Base-by-base conservation (phyloP, 2,888 invertebrate genomes). In the Megaustenia siamemsis region DNA sequence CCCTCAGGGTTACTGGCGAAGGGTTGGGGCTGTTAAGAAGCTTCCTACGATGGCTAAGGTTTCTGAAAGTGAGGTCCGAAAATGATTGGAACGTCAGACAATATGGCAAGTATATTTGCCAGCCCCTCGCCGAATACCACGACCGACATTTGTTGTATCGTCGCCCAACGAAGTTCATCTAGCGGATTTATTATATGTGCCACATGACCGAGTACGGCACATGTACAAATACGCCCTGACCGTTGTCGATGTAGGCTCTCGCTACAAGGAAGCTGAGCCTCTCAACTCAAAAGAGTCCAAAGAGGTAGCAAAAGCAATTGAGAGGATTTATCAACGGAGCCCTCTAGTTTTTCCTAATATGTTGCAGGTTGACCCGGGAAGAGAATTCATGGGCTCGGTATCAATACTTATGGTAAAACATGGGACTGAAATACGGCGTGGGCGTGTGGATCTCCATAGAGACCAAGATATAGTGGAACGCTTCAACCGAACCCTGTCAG, bases 141-240 rank as follows among this genome's bases (percentile, higher is more conserved):
- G 73, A 35, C 73, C 71, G 28, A 73, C 28, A 38, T 60, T 56
- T 73, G 73, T 73, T 53, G 56, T 40, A 18, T 24, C 28, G 6
- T 18, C n/a, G n/a, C 76, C 49, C 24, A 76, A 83, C 38, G 75
- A 60, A 24, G 49, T 45, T 1, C 60, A 76, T 63, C 82, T 66
- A 43, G 63, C 43, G 2, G 75, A 83, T 53, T 32, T 63, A 0
- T 32, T 83, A 28, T 77, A 43, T 83, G 68, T 83, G 28, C 68
- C 83, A 24, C 68, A 68, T 21, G 83, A 77, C 38, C 56, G 49
- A 3, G 28, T 60, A 28, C 28, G 28, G 4, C 5, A 12, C n/a
- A 60, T 28, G 15, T 83, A 77, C 68, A 77, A 83, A 53, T 83
- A 83, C 24, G 77, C 83, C 12, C 38, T 76, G 49, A 83, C 76